Percentiles rank a stretch among this genome's conserved stretches.
Evolutionary conservation across 2,888 invertebrate species (phyloP).

Genomic region (Phymatocera aterrima): DNA sequence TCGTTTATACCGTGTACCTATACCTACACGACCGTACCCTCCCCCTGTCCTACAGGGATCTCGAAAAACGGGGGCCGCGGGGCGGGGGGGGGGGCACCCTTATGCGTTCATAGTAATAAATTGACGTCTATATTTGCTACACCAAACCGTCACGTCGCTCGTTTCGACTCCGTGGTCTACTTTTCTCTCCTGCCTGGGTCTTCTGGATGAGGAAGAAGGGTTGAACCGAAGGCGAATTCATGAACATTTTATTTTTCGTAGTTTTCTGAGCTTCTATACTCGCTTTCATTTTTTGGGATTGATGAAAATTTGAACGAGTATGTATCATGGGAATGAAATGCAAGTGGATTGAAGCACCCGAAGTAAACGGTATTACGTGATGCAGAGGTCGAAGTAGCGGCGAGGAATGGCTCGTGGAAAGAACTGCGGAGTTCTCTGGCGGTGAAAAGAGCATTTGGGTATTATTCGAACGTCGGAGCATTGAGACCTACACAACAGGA

Average conservation of each 20-base stretch:
- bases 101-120: constrained; percentile 38
- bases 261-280: not conserved
- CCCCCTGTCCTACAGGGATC: constrained; percentile 27
- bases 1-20: constrained; percentile 46
- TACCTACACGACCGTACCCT: no score
- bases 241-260: not conserved
- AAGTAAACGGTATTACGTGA: not conserved
- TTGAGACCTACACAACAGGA: constrained; percentile 31
- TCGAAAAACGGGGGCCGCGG: not conserved
- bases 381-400: constrained; percentile 49
- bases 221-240: not conserved
- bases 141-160: constrained; percentile 8
- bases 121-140: constrained; percentile 47
- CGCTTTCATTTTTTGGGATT: no score
- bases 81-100: not conserved
- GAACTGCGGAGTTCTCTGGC: constrained; percentile 43
- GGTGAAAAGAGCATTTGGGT: constrained; percentile 49
- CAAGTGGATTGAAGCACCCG: no score
- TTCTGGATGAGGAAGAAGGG: not conserved
- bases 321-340: no score
- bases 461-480: constrained; percentile 44
- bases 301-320: no score
- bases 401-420: constrained; percentile 50
- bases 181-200: not conserved
- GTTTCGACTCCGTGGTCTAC: not conserved